phyloP scores from a whole-genome alignment of 2,888 invertebrate species.

The Troides oblongomaculatus region DNA sequence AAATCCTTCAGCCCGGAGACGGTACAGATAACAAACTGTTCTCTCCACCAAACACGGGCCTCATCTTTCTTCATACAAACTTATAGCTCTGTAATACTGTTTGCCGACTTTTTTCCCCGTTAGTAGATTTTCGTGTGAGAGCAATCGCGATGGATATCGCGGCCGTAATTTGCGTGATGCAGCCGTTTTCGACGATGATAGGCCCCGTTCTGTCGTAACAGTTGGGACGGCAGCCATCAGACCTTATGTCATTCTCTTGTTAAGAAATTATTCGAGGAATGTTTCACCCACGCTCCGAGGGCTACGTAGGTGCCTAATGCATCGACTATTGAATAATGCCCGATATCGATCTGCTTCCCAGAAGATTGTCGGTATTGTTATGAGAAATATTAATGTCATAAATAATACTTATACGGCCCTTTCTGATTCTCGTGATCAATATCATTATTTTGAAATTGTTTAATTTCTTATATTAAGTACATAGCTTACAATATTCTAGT shows the following conservation, averaged over 20 bases:
- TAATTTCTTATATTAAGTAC: neutral
- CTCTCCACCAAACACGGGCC: conserved; percentile 37
- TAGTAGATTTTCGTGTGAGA: conserved; percentile 48
- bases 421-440: conserved; percentile 12
- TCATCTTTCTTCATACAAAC: conserved; percentile 51
- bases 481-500: conserved; percentile 19
- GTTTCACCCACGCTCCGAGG: conserved; percentile 54
- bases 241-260: conserved; percentile 57
- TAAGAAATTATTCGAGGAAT: conserved; percentile 61
- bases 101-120: conserved; percentile 55
- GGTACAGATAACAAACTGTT: conserved; percentile 26
- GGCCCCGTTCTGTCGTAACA: conserved; percentile 43
- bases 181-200: conserved; percentile 66
- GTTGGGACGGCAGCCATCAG: conserved; percentile 45
- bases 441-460: conserved; percentile 9
- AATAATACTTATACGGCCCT: conserved; percentile 28
- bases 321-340: conserved; percentile 58
- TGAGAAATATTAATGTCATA: conserved; percentile 53
- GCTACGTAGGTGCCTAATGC: conserved; percentile 63
- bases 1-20: conserved; percentile 32
- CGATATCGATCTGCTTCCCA: conserved; percentile 65
- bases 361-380: conserved; percentile 53
- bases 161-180: conserved; percentile 70
- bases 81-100: conserved; percentile 54
- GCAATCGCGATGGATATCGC: conserved; percentile 54